Evolutionary conservation across 1,140 invertebrate genomes (phyloP), one percentile per base, ranked within the genome.

Genomic region (Tachypleus tridentatus): DNA sequence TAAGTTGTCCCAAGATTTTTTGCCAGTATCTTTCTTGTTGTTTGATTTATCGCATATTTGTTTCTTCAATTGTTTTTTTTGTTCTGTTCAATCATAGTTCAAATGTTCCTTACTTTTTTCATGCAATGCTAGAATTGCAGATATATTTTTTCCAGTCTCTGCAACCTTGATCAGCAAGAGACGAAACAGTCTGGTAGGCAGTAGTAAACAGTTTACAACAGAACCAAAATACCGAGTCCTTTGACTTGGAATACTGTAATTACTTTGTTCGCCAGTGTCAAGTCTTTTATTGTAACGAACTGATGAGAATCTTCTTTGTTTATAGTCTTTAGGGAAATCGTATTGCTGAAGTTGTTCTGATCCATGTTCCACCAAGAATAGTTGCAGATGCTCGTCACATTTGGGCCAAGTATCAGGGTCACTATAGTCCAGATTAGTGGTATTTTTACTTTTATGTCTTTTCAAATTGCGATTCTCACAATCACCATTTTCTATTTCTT

Each of bases 121-220:
- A 57, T 57, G 56, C 10, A 29, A 57, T 11, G 6, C n/a, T n/a
- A 57, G 4, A 29, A 57, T 57, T 57, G 9, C 56, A 7, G 10
- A 10, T n/a, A 57, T 57, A 57, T 57, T 57, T 54, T 29, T 29
- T 54, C 53, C 53, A 54, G 53, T 54, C 53, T 54, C n/a, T 54
- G 53, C 6, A 7, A 8, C 53, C 53, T 54, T 7, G n/a, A 8
- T 54, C 29, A 3, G 10, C 10, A n/a, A 57, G 56, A 57, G 56
- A n/a, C 29, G 56, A 57, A 7, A 29, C 29, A 57, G 56, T 57
- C 29, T 57, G 10, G 10, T 29, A 57, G 10, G 29, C 29, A 29
- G 29, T 29, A 29, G 29, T 7, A 29, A 57, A 57, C 4, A 57
- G 4, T 57, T 57, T 10, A 57, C 56, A 57, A 29, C 4, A 57